Base-by-base conservation (phyloP, 2,888 invertebrate genomes). In the Aplocera efformata region DNA sequence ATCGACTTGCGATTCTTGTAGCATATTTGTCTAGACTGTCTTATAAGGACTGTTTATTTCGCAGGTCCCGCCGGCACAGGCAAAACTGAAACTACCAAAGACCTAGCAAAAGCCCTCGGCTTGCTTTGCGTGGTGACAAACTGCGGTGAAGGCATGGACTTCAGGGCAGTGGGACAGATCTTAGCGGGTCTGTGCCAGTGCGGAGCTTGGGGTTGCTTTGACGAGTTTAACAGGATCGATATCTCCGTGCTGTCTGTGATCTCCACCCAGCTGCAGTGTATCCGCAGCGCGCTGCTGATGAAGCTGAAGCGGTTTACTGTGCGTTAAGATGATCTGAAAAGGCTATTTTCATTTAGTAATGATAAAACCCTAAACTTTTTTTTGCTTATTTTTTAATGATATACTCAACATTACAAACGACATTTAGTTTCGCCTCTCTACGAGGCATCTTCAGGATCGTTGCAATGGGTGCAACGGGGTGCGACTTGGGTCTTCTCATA, bases 201-300 rank as follows among this genome's bases (percentile, higher is more conserved):
- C 69, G 98, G 98, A 0, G 96, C 97, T 1, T 98, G 98, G 98
- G 98, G 97, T 1, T 98, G 97, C 72, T 98, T 98, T 68, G 97
- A 98, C 58, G 97, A 97, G 79, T 98, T 98, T 82, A 97, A 98
- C 78, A 90, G 97, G 22, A 97, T 98, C 53, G 96, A 97, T 52
- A 93, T 96, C 3, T 97, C 97, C 0, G 97, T 97, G 30, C 83
- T 98, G 10, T 97, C 97, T 8, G 97, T 98, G 1, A 97, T 98
- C 63, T 97, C 97, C 0, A 94, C 96, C 0, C 97, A 97, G 71
- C 81, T 98, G 51, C 97, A 96, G 74, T 96, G 96, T 7, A 97
- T 98, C 45, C 90, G 96, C 38, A 95, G 93, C 60, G 97, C 95
- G 0, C 77, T 98, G 32, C 89, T 96, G 33, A 91, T 92, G 74